These are phyloP conservation scores for Exephanes ischioxanthus DNA, from an alignment of 2,888 invertebrate species.

Conservation along the genomic window DNA sequence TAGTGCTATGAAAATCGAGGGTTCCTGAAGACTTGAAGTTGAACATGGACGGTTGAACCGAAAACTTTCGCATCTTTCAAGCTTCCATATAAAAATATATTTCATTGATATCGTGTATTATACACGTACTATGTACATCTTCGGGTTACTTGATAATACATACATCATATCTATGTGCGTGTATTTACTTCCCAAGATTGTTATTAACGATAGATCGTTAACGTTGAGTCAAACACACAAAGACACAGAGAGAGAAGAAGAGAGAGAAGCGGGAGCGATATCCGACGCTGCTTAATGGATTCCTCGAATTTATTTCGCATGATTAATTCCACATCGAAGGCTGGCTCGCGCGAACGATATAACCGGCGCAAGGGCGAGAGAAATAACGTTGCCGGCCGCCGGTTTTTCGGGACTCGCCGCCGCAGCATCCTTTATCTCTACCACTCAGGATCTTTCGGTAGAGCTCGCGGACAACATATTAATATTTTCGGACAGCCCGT, in stretches of 20 bases:
- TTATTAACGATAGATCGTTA: conserved; percentile 73
- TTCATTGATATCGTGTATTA: not conserved
- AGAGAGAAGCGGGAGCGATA: conserved; percentile 51
- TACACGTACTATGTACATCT: not conserved
- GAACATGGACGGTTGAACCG: not conserved
- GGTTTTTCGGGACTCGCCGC: conserved; percentile 24
- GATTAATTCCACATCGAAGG: conserved; percentile 82
- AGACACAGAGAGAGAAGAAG: not conserved
- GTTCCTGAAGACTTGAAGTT: not conserved
- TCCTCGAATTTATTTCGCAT: conserved; percentile 81
- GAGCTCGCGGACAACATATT: conserved; percentile 60
- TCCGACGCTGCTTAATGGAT: conserved; percentile 79
- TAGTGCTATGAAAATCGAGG: not conserved
- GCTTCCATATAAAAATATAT: not conserved
- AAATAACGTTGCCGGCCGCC: conserved; percentile 31
- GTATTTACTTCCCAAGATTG: conserved; percentile 65
- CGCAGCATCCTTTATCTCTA: conserved; percentile 63
- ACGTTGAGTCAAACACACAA: conserved; percentile 43
- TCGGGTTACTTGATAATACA: not conserved
- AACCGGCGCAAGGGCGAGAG: conserved; percentile 44
- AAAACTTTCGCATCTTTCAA: not conserved
- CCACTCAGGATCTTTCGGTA: conserved; percentile 62
- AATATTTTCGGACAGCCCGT: conserved; percentile 62
- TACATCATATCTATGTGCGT: not conserved
- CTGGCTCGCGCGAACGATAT: conserved; percentile 63